A percentile compares a stretch with the other conserved stretches of the same genome.
Conservation (phyloP, 2,113 vertebrate species). For the Menidia beryllina region DNA sequence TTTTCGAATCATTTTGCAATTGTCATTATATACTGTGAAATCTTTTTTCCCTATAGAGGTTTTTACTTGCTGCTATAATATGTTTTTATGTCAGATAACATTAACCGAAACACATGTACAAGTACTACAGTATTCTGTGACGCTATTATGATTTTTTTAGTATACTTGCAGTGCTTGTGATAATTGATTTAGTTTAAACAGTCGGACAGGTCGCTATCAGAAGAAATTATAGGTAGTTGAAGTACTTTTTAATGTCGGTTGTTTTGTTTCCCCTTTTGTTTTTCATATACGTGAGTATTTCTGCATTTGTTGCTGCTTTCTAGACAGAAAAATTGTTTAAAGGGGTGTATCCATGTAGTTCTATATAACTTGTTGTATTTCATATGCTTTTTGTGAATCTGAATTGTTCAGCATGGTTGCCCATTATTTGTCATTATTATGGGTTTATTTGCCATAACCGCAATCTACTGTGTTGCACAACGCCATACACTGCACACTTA, state of each 20-base stretch:
- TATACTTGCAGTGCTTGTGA: slow-evolving; percentile 46
- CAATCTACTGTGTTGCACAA: slow-evolving; percentile 78
- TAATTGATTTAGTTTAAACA: slow-evolving; percentile 37
- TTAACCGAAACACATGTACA: slow-evolving; percentile 48
- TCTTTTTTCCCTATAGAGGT: slow-evolving; percentile 60
- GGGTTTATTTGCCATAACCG: slow-evolving; percentile 73
- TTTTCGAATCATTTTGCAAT: slow-evolving; percentile 60
- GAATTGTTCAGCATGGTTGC: slow-evolving; percentile 70
- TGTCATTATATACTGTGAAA: slow-evolving; percentile 81
- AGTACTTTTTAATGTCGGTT: slow-evolving; percentile 26
- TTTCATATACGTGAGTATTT: slow-evolving; percentile 46
- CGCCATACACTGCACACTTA: slow-evolving; percentile 70
- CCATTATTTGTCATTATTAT: slow-evolving; percentile 69
- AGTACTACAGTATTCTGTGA: slow-evolving; percentile 62
- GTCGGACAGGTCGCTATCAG: slow-evolving; percentile 31
- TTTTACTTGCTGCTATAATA: slow-evolving; percentile 81
- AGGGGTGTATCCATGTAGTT: slow-evolving; percentile 61
- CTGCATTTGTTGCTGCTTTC: slow-evolving; percentile 67
- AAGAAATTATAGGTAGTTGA: slow-evolving; percentile 35
- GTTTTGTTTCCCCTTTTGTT: slow-evolving; percentile 29
- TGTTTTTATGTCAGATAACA: slow-evolving; percentile 61
- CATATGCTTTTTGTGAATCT: slow-evolving; percentile 64
- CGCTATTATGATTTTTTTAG: slow-evolving; percentile 22
- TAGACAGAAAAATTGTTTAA: slow-evolving; percentile 52
- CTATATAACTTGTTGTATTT: slow-evolving; percentile 65